Base-by-base conservation (phyloP, 1,140 invertebrate genomes). In the Thalassaphorura encarpata region DNA sequence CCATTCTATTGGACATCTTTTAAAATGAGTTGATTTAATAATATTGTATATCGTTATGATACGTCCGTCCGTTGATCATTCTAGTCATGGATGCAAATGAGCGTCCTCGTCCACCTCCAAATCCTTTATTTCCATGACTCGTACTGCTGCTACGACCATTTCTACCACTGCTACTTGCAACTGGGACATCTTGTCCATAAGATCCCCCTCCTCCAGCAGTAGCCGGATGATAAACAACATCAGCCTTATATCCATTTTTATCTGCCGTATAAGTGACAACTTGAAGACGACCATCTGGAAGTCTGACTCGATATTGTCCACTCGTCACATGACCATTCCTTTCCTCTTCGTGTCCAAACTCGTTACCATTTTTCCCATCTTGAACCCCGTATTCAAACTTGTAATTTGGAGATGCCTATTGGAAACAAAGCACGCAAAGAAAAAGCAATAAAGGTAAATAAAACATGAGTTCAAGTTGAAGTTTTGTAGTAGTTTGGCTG, bases 311-410 rank as follows among this genome's bases (percentile, higher is more conserved):
- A 41, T 67, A 67, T 49, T 50, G 31, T 18, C 66, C 66, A 15
- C 31, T 19, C 21, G 47, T 58, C 1, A 72, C 74, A 19, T 71
- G 70, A 2, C 75, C 74, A 29, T 70, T 71, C 54, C 75, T 11
- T 29, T 24, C 21, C 26, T 36, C 33, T 11, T 11, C 11, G 11
- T 43, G 41, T n/a, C 33, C 33, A 56, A 59, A 62, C 27, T 62
- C 51, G 28, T 47, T 54, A 2, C 46, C 45, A 21, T 54, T 31
- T 23, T 46, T 49, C 46, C 18, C 29, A 24, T 58, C 61, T 15
- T 40, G 36, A 2, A 62, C 56, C 11, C 45, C 61, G 40, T 62
- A 62, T 26, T 59, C 39, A 21, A 58, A 62, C 24, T 47, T 43
- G 54, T 62, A 62, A 31, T 56, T 58, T 29, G 56, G 49, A 28